These are phyloP conservation scores for Drosophila villosipedis DNA, from an alignment of 2,888 invertebrate species.

Conservation along the genomic window DNA sequence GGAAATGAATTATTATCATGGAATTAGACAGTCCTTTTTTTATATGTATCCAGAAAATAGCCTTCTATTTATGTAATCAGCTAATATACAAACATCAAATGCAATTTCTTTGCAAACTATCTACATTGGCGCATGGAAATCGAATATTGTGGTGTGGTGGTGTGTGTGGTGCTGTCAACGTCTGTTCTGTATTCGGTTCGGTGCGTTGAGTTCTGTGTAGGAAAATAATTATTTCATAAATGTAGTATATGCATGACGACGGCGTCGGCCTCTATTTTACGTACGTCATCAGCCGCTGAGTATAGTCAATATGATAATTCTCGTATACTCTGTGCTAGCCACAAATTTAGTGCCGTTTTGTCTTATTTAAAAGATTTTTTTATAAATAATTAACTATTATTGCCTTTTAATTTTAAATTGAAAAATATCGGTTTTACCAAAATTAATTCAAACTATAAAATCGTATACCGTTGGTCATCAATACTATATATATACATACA, in stretches of 20 bases:
- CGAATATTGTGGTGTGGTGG: slow-evolving; percentile 4
- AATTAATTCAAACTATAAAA: not conserved
- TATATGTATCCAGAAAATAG: not conserved
- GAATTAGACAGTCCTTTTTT: not conserved
- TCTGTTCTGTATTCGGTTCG: slow-evolving; percentile 10
- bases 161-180: slow-evolving; percentile 18
- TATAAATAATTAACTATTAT: not conserved
- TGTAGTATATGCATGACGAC: slow-evolving; percentile 49
- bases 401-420: not conserved
- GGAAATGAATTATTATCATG: not conserved
- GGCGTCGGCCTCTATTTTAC: slow-evolving; percentile 49
- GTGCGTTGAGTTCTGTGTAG: slow-evolving; percentile 15
- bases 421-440: not conserved
- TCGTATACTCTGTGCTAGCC: slow-evolving; percentile 5
- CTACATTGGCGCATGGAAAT: slow-evolving; percentile 1
- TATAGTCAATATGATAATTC: slow-evolving; percentile 40
- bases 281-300: slow-evolving; percentile 46
- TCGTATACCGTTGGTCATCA: not conserved
- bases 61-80: not conserved
- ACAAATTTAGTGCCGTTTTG: not conserved
- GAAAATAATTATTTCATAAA: slow-evolving; percentile 44
- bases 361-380: not conserved
- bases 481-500: not conserved
- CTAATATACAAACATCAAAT: not conserved
- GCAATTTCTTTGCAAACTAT: slow-evolving; percentile 1